A percentile compares a stretch with the other conserved stretches of the same genome.
Conservation (phyloP, 2,888 invertebrate species). For the Drosophila aldrichi region DNA sequence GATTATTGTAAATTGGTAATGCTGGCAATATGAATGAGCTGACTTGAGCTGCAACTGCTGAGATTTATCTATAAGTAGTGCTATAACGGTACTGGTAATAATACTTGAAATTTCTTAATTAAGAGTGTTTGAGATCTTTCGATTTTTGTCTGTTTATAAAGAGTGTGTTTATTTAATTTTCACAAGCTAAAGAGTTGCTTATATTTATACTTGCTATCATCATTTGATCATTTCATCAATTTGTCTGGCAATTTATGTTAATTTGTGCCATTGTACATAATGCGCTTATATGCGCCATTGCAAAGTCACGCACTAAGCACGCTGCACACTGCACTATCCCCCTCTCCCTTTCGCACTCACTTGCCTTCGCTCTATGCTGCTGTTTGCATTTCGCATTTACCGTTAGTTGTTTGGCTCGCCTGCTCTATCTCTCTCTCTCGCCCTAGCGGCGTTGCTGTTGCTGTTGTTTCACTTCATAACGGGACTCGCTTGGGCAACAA, state of each 20-base stretch:
- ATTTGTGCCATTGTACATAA: constrained; percentile 4
- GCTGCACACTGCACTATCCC: not conserved
- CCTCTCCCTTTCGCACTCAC: not conserved
- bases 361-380: not conserved
- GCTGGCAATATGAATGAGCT: not conserved
- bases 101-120: no score
- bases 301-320: constrained; percentile 8
- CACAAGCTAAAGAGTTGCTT: no score
- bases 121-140: no score
- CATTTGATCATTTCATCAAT: not conserved
- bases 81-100: no score
- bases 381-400: constrained; percentile 72
- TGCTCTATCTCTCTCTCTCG: constrained; percentile 14
- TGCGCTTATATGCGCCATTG: not conserved
- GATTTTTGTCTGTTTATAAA: no score
- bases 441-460: not conserved
- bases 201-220: no score
- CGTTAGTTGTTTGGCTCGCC: constrained; percentile 18
- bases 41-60: not conserved
- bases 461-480: constrained; percentile 46
- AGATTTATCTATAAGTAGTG: no score
- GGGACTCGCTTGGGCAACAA: constrained; percentile 36
- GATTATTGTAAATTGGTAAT: not conserved
- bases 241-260: not conserved
- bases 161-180: no score